These are phyloP conservation scores for Lycaena phlaeas DNA, from an alignment of 2,888 invertebrate genomes.

Conservation along the genomic window DNA sequence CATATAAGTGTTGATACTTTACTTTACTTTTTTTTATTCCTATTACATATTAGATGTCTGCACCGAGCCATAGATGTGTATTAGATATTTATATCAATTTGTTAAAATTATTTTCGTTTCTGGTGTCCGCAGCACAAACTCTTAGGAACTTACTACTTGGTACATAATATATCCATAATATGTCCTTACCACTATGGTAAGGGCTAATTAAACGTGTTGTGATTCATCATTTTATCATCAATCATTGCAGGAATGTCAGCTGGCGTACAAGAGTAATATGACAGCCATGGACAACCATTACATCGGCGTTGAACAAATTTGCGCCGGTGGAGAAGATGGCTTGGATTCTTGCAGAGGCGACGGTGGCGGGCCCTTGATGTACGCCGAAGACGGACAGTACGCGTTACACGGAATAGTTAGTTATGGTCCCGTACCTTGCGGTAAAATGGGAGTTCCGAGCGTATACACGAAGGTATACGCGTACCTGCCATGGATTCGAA, in stretches of 20 bases:
- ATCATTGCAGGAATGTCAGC: slow-evolving; percentile 18
- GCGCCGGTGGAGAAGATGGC: slow-evolving; percentile 55
- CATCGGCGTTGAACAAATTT: slow-evolving; percentile 24
- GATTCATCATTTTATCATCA: no score
- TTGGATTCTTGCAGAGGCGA: slow-evolving; percentile 79
- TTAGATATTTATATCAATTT: no score
- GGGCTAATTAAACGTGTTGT: no score
- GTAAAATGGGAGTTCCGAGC: slow-evolving; percentile 21
- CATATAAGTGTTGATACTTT: no score
- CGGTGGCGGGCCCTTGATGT: slow-evolving; percentile 78
- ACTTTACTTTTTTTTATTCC: no score
- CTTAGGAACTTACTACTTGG: no score
- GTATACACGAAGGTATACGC: slow-evolving; percentile 23
- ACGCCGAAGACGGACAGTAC: slow-evolving; percentile 19
- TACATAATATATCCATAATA: no score
- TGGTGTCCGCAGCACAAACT: no score
- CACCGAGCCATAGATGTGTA: no score
- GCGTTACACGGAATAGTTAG: slow-evolving; percentile 23
- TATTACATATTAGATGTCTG: no score
- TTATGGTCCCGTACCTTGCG: slow-evolving; percentile 21
- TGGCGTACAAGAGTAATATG: slow-evolving; percentile 15
- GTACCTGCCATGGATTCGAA: slow-evolving; percentile 22
- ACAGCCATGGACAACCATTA: slow-evolving; percentile 12
- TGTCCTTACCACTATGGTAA: no score
- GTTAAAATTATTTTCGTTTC: no score